Evolutionary conservation across 2,888 invertebrate genomes (phyloP).

Genomic region (Callosobruchus maculatus): DNA sequence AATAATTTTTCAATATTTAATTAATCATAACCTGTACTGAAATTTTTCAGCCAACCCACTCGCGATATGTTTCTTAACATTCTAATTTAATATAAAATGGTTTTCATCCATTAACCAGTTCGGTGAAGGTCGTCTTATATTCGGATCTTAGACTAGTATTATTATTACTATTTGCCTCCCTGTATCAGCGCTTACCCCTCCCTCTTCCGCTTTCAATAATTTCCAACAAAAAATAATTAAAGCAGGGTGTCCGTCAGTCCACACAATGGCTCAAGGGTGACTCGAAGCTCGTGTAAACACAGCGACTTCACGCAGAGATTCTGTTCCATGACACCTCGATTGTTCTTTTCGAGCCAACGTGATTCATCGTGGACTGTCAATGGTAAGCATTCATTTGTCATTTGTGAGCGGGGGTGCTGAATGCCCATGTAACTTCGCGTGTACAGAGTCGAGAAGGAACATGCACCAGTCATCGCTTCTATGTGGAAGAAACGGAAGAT

Average conservation of each 20-base stretch:
- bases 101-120: no score
- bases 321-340: neutral
- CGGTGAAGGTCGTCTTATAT: no score
- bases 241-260: neutral
- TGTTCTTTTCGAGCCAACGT: neutral
- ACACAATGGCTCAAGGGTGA: neutral
- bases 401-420: neutral
- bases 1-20: no score
- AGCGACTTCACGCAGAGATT: neutral
- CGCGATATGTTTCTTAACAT: no score
- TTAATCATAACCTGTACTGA: no score
- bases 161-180: no score
- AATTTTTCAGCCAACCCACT: no score
- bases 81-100: no score
- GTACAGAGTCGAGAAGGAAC: neutral
- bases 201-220: no score
- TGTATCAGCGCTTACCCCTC: no score
- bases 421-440: neutral
- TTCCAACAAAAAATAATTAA: no score
- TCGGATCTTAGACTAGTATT: no score
- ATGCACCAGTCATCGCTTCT: neutral
- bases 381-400: neutral
- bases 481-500: neutral
- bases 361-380: neutral
- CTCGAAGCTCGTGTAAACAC: neutral